Evolutionary conservation across 2,888 invertebrate genomes (phyloP).

Genomic region (Schizotus pectinicornis): DNA sequence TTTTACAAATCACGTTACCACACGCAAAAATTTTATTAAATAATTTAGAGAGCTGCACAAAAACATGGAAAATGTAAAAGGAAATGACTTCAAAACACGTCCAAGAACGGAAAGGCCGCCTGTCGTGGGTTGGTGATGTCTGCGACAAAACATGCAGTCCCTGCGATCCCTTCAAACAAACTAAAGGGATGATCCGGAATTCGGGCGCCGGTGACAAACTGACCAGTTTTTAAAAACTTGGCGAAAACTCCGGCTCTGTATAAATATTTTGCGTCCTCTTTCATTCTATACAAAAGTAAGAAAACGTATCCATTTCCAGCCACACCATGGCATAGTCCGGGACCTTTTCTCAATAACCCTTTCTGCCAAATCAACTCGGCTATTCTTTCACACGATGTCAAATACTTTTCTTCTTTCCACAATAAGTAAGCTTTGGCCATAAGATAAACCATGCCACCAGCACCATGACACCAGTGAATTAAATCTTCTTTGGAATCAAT

Average conservation of each 20-base stretch:
- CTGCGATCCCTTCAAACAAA: slow-evolving; percentile 86
- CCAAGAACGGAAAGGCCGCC: slow-evolving; percentile 84
- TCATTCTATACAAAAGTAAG: slow-evolving; percentile 74
- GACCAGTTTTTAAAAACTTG: slow-evolving; percentile 71
- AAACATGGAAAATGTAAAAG: background rate
- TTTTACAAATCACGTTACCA: too few relatives aligned
- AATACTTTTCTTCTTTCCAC: slow-evolving; percentile 76
- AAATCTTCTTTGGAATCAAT: slow-evolving; percentile 69
- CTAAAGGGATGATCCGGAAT: slow-evolving; percentile 84
- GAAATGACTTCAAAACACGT: slow-evolving; percentile 67
- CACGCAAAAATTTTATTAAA: too few relatives aligned
- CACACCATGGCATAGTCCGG: slow-evolving; percentile 89
- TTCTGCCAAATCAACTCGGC: slow-evolving; percentile 82
- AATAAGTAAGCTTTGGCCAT: slow-evolving; percentile 80
- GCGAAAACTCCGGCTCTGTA: slow-evolving; percentile 78
- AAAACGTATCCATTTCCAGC: slow-evolving; percentile 85
- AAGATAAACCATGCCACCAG: slow-evolving; percentile 80
- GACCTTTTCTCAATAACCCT: slow-evolving; percentile 85
- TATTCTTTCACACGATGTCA: slow-evolving; percentile 70
- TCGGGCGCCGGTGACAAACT: slow-evolving; percentile 71
- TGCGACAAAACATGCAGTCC: slow-evolving; percentile 81
- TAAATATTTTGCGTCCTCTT: slow-evolving; percentile 73
- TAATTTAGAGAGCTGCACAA: too few relatives aligned
- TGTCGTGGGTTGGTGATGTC: slow-evolving; percentile 76
- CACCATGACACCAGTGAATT: slow-evolving; percentile 92